phyloP scores from a whole-genome alignment of 2,888 invertebrate genomes.

The Cheiracanthium punctorium region DNA sequence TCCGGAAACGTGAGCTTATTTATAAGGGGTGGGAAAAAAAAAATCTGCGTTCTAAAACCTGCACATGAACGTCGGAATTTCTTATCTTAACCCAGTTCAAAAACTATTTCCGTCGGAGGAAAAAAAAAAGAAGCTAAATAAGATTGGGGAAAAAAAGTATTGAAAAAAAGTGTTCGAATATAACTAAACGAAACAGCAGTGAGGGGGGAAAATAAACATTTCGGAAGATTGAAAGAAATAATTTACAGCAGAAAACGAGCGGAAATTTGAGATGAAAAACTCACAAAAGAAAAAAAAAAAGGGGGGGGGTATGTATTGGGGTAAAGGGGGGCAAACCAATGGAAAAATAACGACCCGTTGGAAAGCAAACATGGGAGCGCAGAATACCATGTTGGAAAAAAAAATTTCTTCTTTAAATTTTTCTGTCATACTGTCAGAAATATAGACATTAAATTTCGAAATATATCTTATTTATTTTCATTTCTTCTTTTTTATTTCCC shows the following conservation, averaged over 20 bases:
- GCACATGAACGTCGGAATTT: not conserved
- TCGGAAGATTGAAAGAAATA: not conserved
- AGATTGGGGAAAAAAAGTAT: no score
- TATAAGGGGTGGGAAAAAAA: no score
- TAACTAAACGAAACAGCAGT: not conserved
- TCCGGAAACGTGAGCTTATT: no score
- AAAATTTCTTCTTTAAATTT: not conserved
- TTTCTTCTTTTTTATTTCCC: no score
- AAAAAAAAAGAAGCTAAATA: not conserved
- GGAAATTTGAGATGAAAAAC: constrained; percentile 7
- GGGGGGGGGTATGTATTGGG: not conserved
- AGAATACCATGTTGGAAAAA: not conserved
- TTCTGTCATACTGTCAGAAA: not conserved
- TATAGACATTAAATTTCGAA: constrained; percentile 1
- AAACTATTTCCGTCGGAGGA: not conserved
- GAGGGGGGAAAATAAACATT: not conserved
- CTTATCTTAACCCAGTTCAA: not conserved
- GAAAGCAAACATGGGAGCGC: not conserved
- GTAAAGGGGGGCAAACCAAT: not conserved
- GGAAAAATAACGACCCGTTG: not conserved
- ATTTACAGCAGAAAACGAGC: constrained; percentile 4
- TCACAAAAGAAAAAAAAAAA: not conserved
- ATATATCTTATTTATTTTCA: not conserved
- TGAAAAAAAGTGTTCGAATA: not conserved
- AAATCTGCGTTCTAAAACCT: no score